phyloP scores from a whole-genome alignment of 2,113 vertebrate species.

The Malurus melanocephalus region DNA sequence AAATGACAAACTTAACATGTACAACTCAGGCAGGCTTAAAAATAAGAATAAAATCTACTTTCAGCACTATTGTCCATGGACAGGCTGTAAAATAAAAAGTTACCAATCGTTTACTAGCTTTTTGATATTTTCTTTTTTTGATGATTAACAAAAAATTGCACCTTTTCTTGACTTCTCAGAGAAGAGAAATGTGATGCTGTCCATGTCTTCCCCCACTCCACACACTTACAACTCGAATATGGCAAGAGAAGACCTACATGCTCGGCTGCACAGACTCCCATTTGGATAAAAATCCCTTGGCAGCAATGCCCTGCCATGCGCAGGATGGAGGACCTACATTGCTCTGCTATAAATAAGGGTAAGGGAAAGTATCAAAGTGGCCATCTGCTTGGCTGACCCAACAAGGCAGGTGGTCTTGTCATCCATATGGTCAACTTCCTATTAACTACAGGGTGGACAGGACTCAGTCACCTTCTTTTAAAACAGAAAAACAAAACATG shows the following conservation, averaged over 20 bases:
- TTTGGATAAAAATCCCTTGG: background rate
- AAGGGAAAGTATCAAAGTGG: background rate
- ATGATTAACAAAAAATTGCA: background rate
- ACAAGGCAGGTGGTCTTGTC: background rate
- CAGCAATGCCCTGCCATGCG: background rate
- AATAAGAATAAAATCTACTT: slow-evolving; percentile 2
- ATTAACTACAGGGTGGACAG: background rate
- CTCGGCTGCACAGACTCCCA: background rate
- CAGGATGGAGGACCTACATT: background rate
- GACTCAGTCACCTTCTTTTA: background rate
- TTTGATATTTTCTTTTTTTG: background rate
- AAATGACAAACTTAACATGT: background rate
- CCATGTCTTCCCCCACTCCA: background rate
- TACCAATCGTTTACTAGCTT: background rate
- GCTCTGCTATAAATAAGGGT: background rate
- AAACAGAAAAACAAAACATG: background rate
- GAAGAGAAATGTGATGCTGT: background rate
- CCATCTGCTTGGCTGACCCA: slow-evolving; percentile 29
- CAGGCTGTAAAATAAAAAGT: background rate
- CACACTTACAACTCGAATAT: background rate
- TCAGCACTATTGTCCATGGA: background rate
- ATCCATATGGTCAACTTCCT: background rate
- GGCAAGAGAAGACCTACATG: background rate
- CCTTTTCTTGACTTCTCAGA: background rate
- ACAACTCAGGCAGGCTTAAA: background rate